Evolutionary conservation across 2,888 invertebrate genomes (phyloP).

Genomic region (Cyaniris semiargus): DNA sequence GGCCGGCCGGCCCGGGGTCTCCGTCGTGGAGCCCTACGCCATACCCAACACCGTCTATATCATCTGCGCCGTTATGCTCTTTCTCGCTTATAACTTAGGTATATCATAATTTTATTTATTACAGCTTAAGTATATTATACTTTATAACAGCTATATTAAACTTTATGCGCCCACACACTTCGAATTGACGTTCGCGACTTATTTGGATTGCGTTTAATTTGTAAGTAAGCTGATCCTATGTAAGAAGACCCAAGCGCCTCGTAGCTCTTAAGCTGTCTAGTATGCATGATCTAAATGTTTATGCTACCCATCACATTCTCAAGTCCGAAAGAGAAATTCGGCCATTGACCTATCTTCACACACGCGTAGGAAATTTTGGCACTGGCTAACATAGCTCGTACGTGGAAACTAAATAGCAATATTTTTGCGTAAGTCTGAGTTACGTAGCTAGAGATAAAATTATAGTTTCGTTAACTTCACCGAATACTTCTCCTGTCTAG

Average conservation of each 20-base stretch:
- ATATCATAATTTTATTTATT: conserved; percentile 49
- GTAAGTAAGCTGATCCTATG: not conserved
- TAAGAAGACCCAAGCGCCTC: not conserved
- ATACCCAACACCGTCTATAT: conserved; percentile 94
- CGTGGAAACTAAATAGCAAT: too few relatives aligned
- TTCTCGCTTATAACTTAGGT: conserved; percentile 97
- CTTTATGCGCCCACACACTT: not conserved
- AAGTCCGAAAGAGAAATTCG: not conserved
- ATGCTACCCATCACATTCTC: not conserved
- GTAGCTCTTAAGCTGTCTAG: not conserved
- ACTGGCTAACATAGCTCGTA: too few relatives aligned
- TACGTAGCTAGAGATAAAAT: too few relatives aligned
- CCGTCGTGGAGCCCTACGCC: conserved; percentile 48
- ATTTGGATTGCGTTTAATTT: conserved; percentile 2
- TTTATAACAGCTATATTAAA: not conserved
- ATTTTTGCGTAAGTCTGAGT: too few relatives aligned
- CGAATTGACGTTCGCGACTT: conserved; percentile 8
- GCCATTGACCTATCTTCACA: too few relatives aligned
- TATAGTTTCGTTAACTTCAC: too few relatives aligned
- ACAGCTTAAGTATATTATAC: not conserved
- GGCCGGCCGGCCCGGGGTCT: conserved; percentile 51
- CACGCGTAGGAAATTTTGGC: too few relatives aligned
- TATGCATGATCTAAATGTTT: not conserved
- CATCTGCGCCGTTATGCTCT: conserved; percentile 89
- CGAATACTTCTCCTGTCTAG: too few relatives aligned